Evolutionary conservation across 2,113 vertebrate genomes (phyloP).

Genomic region (Nothobranchius kuhntae): DNA sequence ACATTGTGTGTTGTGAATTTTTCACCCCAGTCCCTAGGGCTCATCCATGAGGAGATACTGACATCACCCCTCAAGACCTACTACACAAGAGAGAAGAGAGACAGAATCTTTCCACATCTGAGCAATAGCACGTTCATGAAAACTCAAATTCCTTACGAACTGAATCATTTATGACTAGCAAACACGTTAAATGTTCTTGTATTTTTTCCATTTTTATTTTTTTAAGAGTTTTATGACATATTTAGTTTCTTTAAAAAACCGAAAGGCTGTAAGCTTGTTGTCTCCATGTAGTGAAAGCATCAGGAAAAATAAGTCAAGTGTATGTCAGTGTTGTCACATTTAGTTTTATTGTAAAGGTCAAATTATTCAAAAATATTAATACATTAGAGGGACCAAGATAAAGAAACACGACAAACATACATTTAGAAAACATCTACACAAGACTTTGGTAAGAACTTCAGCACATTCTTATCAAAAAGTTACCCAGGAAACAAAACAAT

Average conservation of each 20-base stretch:
- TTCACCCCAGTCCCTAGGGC: slow-evolving; percentile 56
- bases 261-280: slow-evolving; percentile 2
- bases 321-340: slow-evolving; percentile 72
- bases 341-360: slow-evolving; percentile 91
- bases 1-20: slow-evolving; percentile 67
- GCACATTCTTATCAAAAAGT: slow-evolving; percentile 82
- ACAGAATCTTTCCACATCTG: slow-evolving; percentile 35
- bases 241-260: neutral
- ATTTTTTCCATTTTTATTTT: too few relatives aligned
- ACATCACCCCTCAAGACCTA: slow-evolving; percentile 32
- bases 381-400: slow-evolving; percentile 69
- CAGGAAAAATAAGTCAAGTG: slow-evolving; percentile 44
- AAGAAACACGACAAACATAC: slow-evolving; percentile 72
- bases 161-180: too few relatives aligned
- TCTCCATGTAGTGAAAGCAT: slow-evolving; percentile 65
- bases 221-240: too few relatives aligned
- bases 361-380: slow-evolving; percentile 91
- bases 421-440: slow-evolving; percentile 89
- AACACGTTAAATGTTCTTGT: too few relatives aligned
- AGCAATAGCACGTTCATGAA: slow-evolving; percentile 3
- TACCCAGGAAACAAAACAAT: slow-evolving; percentile 72
- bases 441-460: slow-evolving; percentile 90
- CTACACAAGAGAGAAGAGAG: slow-evolving; percentile 12
- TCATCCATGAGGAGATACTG: slow-evolving; percentile 42
- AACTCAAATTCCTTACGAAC: neutral